phyloP scores from a whole-genome alignment of 2,113 vertebrate species.

The Tiliqua scincoides region DNA sequence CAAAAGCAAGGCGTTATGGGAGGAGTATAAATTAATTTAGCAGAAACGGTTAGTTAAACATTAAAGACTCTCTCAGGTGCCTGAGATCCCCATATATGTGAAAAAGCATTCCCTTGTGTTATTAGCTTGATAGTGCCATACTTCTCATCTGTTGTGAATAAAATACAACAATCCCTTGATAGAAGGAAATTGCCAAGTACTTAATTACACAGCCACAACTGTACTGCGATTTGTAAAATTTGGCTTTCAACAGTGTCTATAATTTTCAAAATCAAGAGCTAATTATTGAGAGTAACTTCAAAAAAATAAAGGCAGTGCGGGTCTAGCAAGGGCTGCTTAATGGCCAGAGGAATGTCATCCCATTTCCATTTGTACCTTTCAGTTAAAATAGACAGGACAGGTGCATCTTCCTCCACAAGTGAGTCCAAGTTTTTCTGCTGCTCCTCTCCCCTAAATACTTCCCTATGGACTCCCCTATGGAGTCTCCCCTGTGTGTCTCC shows the following conservation, averaged over 20 bases:
- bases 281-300: not conserved
- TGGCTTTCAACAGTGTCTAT: not conserved
- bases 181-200: not conserved
- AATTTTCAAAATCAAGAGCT: not conserved
- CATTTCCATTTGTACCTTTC: not conserved
- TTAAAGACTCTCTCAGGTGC: not conserved
- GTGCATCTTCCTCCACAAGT: not conserved
- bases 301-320: not conserved
- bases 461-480: no score
- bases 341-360: not conserved
- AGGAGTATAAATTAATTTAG: constrained; percentile 2
- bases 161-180: not conserved
- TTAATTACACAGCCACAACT: not conserved
- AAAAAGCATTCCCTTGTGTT: not conserved
- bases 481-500: no score
- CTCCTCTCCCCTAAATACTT: no score
- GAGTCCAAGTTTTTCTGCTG: no score
- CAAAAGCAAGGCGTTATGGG: not conserved
- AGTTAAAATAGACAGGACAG: not conserved
- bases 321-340: not conserved
- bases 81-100: not conserved
- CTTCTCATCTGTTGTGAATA: not conserved
- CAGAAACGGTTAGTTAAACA: not conserved
- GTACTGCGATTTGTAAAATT: not conserved
- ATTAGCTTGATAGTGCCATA: not conserved